These are phyloP conservation scores for Hanleya hanleyi DNA, from an alignment of 2,888 invertebrate species.

Conservation along the genomic window DNA sequence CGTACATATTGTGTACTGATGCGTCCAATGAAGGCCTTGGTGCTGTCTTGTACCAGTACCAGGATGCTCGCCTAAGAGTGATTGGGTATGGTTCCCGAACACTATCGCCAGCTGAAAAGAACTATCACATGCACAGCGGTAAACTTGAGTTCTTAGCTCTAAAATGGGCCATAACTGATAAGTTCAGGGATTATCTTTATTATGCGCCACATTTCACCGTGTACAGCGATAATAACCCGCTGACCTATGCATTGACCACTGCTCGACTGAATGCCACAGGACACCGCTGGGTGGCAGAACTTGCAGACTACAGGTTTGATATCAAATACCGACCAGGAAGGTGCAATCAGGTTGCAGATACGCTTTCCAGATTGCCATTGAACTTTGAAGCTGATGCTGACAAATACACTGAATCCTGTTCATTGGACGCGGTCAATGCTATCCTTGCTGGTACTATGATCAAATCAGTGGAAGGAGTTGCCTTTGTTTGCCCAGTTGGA, in stretches of 20 bases:
- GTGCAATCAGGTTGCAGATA: slow-evolving; percentile 22
- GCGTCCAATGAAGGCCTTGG: slow-evolving; percentile 22
- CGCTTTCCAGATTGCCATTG: slow-evolving; percentile 14
- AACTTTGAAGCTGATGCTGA: too few relatives aligned
- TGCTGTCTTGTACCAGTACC: slow-evolving; percentile 33
- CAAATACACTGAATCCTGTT: background rate
- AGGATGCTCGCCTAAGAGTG: slow-evolving; percentile 18
- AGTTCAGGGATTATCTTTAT: slow-evolving; percentile 23
- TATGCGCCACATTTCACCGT: background rate
- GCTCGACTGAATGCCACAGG: slow-evolving; percentile 27
- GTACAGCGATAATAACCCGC: slow-evolving; percentile 17
- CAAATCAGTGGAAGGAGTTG: background rate
- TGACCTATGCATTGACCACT: slow-evolving; percentile 22
- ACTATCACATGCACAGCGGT: slow-evolving; percentile 17
- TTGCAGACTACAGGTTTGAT: slow-evolving; percentile 16
- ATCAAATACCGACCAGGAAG: slow-evolving; percentile 13
- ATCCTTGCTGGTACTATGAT: background rate
- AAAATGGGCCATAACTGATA: slow-evolving; percentile 27
- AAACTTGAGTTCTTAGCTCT: slow-evolving; percentile 26
- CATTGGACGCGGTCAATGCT: background rate
- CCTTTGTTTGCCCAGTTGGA: background rate
- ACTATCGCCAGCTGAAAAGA: slow-evolving; percentile 13
- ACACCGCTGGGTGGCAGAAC: slow-evolving; percentile 22
- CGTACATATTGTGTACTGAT: slow-evolving; percentile 32
- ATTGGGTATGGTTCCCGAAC: slow-evolving; percentile 23